These are phyloP conservation scores for Callipepla squamata DNA, from an alignment of 2,113 vertebrate species.

Conservation along the genomic window DNA sequence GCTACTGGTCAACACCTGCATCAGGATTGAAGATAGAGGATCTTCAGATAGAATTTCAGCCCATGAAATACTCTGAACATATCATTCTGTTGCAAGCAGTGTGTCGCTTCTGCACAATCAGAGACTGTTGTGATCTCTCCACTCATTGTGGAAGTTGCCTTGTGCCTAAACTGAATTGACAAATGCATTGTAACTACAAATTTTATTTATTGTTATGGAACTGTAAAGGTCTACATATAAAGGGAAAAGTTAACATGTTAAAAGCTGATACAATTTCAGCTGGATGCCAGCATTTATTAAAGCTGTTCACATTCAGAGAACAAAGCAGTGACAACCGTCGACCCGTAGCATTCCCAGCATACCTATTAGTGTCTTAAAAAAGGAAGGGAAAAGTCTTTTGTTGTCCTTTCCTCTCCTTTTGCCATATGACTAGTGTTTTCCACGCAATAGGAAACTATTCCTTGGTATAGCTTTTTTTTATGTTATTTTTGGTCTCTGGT, in stretches of 20 bases:
- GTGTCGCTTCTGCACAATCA: constrained; percentile 98
- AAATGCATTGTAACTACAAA: constrained; percentile 99
- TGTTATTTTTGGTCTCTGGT: constrained; percentile 82
- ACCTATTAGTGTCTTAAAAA: constrained; percentile 96
- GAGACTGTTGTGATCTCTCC: constrained; percentile 93
- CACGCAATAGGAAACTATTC: constrained; percentile 83
- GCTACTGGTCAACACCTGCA: constrained; percentile 84
- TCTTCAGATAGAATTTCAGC: constrained; percentile 80
- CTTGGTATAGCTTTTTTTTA: constrained; percentile 80
- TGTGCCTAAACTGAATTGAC: constrained; percentile 99
- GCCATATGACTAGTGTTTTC: constrained; percentile 90
- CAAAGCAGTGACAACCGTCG: constrained; percentile 81
- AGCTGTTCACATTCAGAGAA: constrained; percentile 86
- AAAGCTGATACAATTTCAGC: constrained; percentile 87
- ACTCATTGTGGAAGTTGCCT: constrained; percentile 92
- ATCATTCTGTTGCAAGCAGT: constrained; percentile 87
- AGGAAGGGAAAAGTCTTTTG: constrained; percentile 81
- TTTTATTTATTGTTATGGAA: constrained; percentile 98
- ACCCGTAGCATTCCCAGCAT: constrained; percentile 92
- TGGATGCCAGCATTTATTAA: constrained; percentile 80
- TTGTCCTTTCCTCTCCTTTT: constrained; percentile 83
- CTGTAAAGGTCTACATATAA: constrained; percentile 94
- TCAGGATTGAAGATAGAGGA: constrained; percentile 79
- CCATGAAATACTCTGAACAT: constrained; percentile 83
- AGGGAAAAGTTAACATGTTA: constrained; percentile 89